Conservation (phyloP, 1,140 invertebrate genomes). For the Gonatopus flavifemur region DNA sequence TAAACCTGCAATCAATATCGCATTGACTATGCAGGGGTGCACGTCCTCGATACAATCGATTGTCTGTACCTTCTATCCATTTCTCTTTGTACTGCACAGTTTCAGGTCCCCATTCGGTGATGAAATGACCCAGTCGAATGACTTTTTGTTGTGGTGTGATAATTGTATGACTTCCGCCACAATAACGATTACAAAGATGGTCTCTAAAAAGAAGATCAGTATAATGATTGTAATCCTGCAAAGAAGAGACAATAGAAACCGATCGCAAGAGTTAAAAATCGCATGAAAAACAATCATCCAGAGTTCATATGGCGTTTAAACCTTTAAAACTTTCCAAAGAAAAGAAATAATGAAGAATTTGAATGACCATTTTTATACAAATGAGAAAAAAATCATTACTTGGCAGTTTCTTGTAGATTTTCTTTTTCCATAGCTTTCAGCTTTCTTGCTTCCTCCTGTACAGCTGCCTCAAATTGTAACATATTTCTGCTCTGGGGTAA, state of each 20-base stretch:
- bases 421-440: conserved; percentile 18
- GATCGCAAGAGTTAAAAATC: too few relatives aligned
- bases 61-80: conserved; percentile 58
- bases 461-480: conserved; percentile 45
- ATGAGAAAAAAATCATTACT: conserved; percentile 14
- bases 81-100: conserved; percentile 57
- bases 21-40: conserved; percentile 10
- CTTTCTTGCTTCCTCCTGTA: conserved; percentile 31
- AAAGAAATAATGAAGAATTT: too few relatives aligned
- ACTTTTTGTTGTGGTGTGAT: conserved; percentile 69
- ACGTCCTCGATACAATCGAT: conserved; percentile 43
- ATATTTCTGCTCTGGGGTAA: conserved; percentile 49
- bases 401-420: conserved; percentile 16
- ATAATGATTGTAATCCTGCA: too few relatives aligned
- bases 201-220: conserved; percentile 39
- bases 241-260: too few relatives aligned
- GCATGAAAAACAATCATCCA: too few relatives aligned
- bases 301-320: too few relatives aligned
- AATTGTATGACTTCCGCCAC: conserved; percentile 71
- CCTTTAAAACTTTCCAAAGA: too few relatives aligned
- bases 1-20: too few relatives aligned
- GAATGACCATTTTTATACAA: too few relatives aligned
- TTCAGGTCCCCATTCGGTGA: conserved; percentile 64
- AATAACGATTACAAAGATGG: conserved; percentile 70
- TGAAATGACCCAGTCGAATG: conserved; percentile 62